Conservation (phyloP, 1,140 invertebrate species). For the Neodiprion fabricii region DNA sequence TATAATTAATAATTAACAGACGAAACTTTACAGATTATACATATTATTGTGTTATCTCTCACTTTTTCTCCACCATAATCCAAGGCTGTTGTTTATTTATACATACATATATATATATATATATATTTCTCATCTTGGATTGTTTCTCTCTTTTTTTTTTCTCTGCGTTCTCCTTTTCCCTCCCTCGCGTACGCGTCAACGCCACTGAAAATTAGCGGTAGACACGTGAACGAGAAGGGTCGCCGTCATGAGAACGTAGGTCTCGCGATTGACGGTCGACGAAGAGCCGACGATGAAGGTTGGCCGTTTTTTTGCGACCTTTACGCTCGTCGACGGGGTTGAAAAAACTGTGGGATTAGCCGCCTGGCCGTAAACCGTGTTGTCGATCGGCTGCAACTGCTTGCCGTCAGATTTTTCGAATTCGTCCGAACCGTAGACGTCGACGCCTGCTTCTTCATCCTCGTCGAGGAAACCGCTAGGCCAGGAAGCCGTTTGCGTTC, state of each 20-base stretch:
- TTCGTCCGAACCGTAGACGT: conserved; percentile 38
- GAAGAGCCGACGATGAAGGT: conserved; percentile 24
- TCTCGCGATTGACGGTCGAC: background rate
- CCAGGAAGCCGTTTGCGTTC: conserved; percentile 26
- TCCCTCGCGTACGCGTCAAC: background rate
- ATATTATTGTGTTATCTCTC: no score
- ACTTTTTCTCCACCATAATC: no score
- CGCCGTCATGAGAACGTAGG: background rate
- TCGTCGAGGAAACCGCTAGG: conserved; percentile 36
- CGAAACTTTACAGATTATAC: no score
- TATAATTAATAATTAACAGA: no score
- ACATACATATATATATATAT: no score
- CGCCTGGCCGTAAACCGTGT: conserved; percentile 37
- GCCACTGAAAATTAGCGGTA: no score
- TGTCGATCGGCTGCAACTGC: conserved; percentile 38
- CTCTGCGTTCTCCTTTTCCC: background rate
- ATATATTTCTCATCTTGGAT: background rate
- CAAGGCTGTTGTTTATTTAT: no score
- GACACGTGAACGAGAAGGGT: background rate
- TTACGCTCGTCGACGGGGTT: conserved; percentile 33
- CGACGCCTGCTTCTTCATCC: conserved; percentile 29
- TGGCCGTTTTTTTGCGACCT: conserved; percentile 37
- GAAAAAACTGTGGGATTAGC: conserved; percentile 31
- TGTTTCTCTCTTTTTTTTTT: background rate
- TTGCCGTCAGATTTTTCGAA: conserved; percentile 39